These are phyloP conservation scores for Dasyurus viverrinus DNA, from an alignment of 2,113 vertebrate species.

Conservation along the genomic window DNA sequence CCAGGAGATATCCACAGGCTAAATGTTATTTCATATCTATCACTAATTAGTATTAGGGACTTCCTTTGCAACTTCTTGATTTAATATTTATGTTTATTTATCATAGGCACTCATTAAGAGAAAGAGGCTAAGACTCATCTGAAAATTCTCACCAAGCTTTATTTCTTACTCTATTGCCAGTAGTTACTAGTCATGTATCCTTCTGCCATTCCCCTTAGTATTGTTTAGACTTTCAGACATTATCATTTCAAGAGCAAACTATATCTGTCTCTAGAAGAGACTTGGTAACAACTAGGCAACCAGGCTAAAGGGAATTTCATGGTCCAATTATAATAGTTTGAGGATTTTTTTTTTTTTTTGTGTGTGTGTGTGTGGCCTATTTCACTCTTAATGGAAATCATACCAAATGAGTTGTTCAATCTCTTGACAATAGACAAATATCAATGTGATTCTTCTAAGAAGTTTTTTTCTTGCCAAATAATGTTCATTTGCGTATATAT, in stretches of 20 bases:
- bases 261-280: constrained; percentile 9
- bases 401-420: constrained; percentile 21
- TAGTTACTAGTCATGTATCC: background rate
- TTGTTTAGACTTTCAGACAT: constrained; percentile 4
- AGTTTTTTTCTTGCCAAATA: background rate
- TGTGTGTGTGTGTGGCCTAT: background rate
- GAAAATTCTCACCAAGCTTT: background rate
- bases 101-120: background rate
- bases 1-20: background rate
- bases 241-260: constrained; percentile 43
- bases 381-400: constrained; percentile 17
- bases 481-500: background rate
- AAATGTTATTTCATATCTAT: background rate
- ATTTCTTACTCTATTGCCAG: background rate
- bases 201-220: background rate
- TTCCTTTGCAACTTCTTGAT: background rate
- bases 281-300: constrained; percentile 13
- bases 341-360: background rate
- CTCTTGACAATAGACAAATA: background rate
- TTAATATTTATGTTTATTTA: constrained; percentile 6
- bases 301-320: constrained; percentile 32
- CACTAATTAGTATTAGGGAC: background rate
- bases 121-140: background rate
- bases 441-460: background rate
- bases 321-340: background rate